Evolutionary conservation across 2,888 invertebrate species (phyloP).

Genomic region (Heliconius charithonia): DNA sequence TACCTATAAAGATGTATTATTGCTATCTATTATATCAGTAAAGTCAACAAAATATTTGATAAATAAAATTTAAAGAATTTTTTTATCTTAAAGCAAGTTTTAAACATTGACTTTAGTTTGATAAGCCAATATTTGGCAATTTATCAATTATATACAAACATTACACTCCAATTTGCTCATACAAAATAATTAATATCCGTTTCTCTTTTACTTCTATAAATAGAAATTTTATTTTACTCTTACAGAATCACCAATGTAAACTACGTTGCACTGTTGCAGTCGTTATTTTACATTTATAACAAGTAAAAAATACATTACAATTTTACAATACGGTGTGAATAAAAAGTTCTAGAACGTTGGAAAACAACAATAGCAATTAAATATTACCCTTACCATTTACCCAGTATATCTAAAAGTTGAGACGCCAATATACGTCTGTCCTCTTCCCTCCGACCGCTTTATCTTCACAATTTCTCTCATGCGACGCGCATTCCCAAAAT

Average conservation of each 20-base stretch:
- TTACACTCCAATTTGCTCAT: neutral
- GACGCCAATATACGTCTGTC: neutral
- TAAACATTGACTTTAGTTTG: conserved; percentile 2
- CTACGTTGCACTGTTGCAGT: neutral
- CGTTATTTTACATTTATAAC: neutral
- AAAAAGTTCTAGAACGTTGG: conserved; percentile 8
- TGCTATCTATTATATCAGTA: neutral
- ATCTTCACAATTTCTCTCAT: neutral
- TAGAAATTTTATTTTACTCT: neutral
- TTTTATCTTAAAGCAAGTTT: conserved; percentile 15
- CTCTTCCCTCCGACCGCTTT: neutral
- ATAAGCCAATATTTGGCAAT: conserved; percentile 4
- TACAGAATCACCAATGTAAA: neutral
- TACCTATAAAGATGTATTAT: neutral
- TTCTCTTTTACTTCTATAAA: neutral
- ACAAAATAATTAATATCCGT: neutral
- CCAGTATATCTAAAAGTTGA: neutral
- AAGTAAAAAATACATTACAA: neutral
- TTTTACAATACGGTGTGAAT: neutral
- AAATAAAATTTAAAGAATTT: neutral
- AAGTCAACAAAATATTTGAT: neutral
- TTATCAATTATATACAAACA: neutral
- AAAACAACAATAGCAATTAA: conserved; percentile 1
- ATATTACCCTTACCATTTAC: conserved; percentile 8
- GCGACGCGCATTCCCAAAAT: neutral